Evolutionary conservation across 2,797 vertebrate species (phyloP).

Genomic region (Sebastes diploproa): DNA sequence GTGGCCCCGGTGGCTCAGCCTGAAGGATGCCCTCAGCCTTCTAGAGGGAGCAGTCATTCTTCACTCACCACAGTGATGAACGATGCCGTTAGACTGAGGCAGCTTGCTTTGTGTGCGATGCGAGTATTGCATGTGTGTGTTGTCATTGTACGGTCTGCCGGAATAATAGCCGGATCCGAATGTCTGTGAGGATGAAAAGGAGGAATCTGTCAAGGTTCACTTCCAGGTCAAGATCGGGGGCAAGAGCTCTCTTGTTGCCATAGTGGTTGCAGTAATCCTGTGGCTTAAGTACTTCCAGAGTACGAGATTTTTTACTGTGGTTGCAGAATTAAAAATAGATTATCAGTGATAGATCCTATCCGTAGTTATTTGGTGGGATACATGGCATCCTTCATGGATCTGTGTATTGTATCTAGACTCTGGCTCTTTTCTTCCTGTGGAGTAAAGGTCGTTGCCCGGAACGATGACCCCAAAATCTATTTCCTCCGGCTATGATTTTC

Average conservation of each 20-base stretch:
- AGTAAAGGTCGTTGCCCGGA: conserved; percentile 54
- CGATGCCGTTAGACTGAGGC: conserved; percentile 48
- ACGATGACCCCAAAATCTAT: conserved; percentile 82
- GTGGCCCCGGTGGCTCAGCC: conserved; percentile 49
- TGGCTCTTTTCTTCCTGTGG: conserved; percentile 53
- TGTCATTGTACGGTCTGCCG: conserved; percentile 46
- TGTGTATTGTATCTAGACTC: conserved; percentile 17
- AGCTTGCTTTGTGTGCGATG: conserved; percentile 34
- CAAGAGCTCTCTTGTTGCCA: conserved; percentile 12
- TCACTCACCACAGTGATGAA: conserved; percentile 63
- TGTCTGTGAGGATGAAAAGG: conserved; percentile 37
- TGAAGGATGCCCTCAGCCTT: conserved; percentile 66
- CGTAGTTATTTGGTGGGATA: neutral
- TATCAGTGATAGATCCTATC: neutral
- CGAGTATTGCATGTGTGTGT: conserved; percentile 30
- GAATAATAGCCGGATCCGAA: conserved; percentile 33
- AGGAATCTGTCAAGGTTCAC: conserved; percentile 40
- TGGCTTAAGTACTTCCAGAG: neutral
- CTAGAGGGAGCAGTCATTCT: conserved; percentile 60
- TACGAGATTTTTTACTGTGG: neutral
- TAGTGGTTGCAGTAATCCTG: neutral
- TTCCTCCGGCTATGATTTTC: conserved; percentile 82
- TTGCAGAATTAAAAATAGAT: neutral
- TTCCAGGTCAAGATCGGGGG: conserved; percentile 42
- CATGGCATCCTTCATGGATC: neutral